Base-by-base conservation (phyloP, 2,797 vertebrate species). In the Propithecus deckenii region DNA sequence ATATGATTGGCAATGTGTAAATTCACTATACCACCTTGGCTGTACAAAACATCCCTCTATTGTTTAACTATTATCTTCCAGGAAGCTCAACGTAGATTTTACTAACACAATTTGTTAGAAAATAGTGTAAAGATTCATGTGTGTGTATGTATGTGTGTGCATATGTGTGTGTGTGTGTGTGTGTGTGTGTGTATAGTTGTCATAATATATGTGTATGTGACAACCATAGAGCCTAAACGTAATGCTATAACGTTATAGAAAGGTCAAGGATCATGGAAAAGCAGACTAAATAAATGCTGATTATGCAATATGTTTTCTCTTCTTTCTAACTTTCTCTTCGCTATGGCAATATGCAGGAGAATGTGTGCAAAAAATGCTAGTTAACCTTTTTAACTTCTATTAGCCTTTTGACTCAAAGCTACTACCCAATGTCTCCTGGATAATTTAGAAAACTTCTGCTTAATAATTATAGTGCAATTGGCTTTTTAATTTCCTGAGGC, bases 381-480 rank as follows among this genome's bases (percentile, higher is more conserved):
- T 67, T 83, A 91, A 90, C 46, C 80, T 95, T 41, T 88, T 67
- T 81, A 38, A 76, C 46, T 81, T 72, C 9, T 17, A n/a, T 72
- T 72, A 94, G 46, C 59, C 41, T 76, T 96, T 86, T 57, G 63
- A 74, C 28, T 92, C 22, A 67, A 0, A 43, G 23, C 7, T 79
- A 25, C 43, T 91, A 1, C 22, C 9, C 23, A 38, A 5, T 46
- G 46, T 35, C 18, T 95, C 65, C 35, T 46, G 32, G 23, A 85
- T 78, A 91, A 95, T 81, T 92, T 85, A 81, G 48, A 86, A 88
- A 90, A 94, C 11, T 7, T 78, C 75, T 80, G 23, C 32, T 87
- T 90, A 72, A 35, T 78, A 52, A 67, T 32, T 75, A 17, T 14
- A 50, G n/a, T 28, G 14, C 46, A 93, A 57, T 48, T 46, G 41